phyloP scores from a whole-genome alignment of 2,888 invertebrate species.

The Apotomis betuletana region DNA sequence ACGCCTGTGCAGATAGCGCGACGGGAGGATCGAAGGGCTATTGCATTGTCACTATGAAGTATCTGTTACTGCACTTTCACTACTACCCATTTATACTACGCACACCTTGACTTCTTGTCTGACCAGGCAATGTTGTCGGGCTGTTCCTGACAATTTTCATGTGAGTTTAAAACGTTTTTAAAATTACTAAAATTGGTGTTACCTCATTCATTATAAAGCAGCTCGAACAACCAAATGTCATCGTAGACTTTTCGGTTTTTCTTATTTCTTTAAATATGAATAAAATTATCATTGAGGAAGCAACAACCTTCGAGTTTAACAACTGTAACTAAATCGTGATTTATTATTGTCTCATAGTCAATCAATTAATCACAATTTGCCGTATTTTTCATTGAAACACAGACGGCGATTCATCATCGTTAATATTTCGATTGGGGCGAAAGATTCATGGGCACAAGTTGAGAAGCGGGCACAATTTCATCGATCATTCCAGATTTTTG shows the following conservation, averaged over 20 bases:
- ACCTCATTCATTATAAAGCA: no score
- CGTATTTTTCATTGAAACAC: conserved; percentile 40
- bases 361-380: conserved; percentile 43
- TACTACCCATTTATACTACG: no score
- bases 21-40: no score
- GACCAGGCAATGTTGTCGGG: no score
- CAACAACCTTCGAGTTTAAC: conserved; percentile 10
- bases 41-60: no score
- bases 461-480: conserved; percentile 47
- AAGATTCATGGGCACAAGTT: conserved; percentile 51
- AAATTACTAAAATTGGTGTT: no score
- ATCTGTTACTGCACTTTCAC: no score
- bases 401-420: conserved; percentile 44
- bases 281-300: conserved; percentile 12
- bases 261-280: background rate
- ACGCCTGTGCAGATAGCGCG: no score
- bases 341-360: conserved; percentile 37
- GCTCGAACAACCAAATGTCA: background rate
- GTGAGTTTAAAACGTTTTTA: no score
- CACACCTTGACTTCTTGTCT: no score
- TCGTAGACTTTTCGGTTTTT: no score
- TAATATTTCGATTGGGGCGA: conserved; percentile 48
- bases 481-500: conserved; percentile 53
- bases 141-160: no score
- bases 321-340: conserved; percentile 27